Percentiles rank a stretch among this genome's conserved stretches.
Conservation (phyloP, 2,113 vertebrate species). For the Trematocara macrostoma region DNA sequence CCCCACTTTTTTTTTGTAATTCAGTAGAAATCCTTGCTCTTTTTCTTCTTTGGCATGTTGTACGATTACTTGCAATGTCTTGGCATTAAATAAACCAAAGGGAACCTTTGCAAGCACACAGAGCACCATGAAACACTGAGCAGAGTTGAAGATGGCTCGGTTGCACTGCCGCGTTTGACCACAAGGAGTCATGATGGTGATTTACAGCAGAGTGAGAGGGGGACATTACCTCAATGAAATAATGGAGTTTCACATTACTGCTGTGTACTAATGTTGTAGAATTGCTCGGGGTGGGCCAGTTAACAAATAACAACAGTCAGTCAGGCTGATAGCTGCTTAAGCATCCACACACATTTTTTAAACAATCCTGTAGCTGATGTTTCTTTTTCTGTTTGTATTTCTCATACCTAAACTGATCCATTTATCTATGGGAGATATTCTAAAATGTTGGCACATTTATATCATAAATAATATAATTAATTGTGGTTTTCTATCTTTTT, state of each 20-base stretch:
- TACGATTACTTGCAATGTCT: fast-evolving
- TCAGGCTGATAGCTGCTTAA: not conserved
- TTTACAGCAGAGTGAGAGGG: not conserved
- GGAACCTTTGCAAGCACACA: not conserved
- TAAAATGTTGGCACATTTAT: not conserved
- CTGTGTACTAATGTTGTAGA: not conserved
- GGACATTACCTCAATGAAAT: not conserved
- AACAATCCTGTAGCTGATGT: not conserved
- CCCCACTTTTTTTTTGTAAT: not conserved
- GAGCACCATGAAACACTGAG: not conserved
- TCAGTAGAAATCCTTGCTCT: not conserved
- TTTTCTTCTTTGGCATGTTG: not conserved
- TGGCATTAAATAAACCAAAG: not conserved
- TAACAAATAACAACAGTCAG: not conserved
- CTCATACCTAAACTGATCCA: not conserved
- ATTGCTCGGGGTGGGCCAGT: not conserved
- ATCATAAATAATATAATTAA: not conserved
- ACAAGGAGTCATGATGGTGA: slow-evolving; percentile 29
- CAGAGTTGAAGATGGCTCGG: not conserved
- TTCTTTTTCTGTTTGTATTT: not conserved
- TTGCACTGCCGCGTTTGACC: slow-evolving; percentile 8
- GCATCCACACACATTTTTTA: not conserved
- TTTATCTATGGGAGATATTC: not conserved
- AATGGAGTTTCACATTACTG: not conserved
- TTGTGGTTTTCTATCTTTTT: not conserved